phyloP scores from a whole-genome alignment of 2,888 invertebrate species.

The Pseudococcus longispinus region DNA sequence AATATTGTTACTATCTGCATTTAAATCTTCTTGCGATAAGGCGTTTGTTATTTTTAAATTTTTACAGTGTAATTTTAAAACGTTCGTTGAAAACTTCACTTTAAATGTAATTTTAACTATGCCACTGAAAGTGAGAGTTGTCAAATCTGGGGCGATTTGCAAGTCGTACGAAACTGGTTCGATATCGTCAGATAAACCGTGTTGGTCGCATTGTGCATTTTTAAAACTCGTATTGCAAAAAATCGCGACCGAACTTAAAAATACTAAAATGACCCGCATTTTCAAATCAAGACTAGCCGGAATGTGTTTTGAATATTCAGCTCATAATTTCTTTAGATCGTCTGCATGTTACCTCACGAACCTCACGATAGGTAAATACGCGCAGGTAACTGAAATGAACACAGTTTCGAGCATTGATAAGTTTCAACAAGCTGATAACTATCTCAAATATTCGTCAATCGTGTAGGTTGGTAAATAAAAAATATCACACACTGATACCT shows the following conservation, averaged over 20 bases:
- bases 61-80: background rate
- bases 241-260: background rate
- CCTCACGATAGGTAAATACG: background rate
- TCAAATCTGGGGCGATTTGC: background rate
- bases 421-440: background rate
- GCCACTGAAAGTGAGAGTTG: background rate
- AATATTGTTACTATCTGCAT: no score
- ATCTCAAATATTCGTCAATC: background rate
- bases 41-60: background rate
- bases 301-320: background rate
- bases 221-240: background rate
- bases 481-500: background rate
- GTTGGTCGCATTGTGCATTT: background rate
- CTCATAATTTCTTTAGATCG: background rate
- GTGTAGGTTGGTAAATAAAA: background rate
- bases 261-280: background rate
- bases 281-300: background rate
- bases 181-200: background rate
- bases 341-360: background rate
- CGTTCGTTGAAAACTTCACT: background rate
- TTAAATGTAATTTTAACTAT: background rate
- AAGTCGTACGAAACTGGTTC: background rate
- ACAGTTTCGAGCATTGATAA: background rate
- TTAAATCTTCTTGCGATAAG: background rate
- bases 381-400: background rate